A percentile compares a stretch with the other conserved stretches of the same genome.
Conservation (phyloP, 2,113 vertebrate genomes). For the Centropus unirufus region DNA sequence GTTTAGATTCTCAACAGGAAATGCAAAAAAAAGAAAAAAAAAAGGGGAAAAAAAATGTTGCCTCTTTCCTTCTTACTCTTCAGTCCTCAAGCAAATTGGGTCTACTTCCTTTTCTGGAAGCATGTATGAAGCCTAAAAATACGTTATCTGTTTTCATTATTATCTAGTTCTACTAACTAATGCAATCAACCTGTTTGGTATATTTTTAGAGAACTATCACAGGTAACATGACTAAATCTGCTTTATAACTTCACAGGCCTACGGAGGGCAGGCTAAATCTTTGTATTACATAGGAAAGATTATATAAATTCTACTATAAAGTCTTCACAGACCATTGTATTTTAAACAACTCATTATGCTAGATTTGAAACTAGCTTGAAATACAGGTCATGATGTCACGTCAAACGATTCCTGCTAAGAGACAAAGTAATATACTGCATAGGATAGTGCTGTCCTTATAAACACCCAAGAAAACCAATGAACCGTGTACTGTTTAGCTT, state of each 20-base stretch:
- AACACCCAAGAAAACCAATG: neutral
- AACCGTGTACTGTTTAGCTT: neutral
- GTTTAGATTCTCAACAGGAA: neutral
- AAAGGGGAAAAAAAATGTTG: neutral
- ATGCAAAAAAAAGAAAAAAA: neutral
- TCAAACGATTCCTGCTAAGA: neutral
- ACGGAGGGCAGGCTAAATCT: neutral
- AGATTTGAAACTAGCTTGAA: neutral
- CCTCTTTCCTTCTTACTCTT: neutral
- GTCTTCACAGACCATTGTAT: neutral
- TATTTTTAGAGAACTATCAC: neutral
- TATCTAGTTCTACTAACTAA: neutral
- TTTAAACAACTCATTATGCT: neutral
- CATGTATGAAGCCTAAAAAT: neutral
- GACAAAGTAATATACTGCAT: neutral
- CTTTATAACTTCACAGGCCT: conserved; percentile 44
- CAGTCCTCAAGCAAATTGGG: neutral
- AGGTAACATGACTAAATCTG: neutral
- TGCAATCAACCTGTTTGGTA: neutral
- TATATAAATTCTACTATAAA: neutral
- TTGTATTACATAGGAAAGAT: conserved; percentile 47
- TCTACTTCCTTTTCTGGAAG: neutral
- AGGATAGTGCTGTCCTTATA: neutral
- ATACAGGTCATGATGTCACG: neutral
- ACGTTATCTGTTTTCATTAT: neutral